Conservation (phyloP, 2,113 vertebrate species). For the Epinephelus fuscoguttatus region DNA sequence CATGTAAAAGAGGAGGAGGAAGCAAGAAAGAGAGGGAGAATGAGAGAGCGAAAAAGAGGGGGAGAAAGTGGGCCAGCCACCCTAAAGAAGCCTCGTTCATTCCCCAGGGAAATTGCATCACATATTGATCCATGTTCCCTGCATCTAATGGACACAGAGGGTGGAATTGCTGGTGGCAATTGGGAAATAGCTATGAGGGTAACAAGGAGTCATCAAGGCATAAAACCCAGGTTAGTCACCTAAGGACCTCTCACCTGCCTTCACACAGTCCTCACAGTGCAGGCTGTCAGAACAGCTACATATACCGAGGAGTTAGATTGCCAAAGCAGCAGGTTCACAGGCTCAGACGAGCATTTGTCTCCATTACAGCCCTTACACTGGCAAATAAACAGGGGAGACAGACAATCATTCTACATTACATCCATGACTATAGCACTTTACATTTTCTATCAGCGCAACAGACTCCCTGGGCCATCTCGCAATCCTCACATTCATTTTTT, state of each 20-base stretch:
- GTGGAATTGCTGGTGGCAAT: constrained; percentile 72
- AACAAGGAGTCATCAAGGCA: constrained; percentile 82
- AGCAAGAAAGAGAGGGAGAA: background rate
- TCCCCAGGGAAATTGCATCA: constrained; percentile 77
- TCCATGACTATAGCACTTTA: constrained; percentile 80
- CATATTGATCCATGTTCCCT: constrained; percentile 75
- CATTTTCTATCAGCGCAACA: constrained; percentile 79
- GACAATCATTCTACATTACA: constrained; percentile 82
- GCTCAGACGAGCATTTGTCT: constrained; percentile 79
- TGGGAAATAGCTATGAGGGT: constrained; percentile 77
- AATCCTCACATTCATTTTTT: constrained; percentile 71
- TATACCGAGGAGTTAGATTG: constrained; percentile 34
- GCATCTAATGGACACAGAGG: constrained; percentile 76
- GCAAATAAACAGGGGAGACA: constrained; percentile 82
- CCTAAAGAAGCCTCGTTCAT: constrained; percentile 60
- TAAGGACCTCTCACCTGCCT: constrained; percentile 73
- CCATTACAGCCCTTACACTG: constrained; percentile 74
- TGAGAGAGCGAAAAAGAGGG: constrained; percentile 15
- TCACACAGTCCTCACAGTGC: constrained; percentile 41
- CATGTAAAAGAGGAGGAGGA: constrained; percentile 6
- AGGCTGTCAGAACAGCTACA: constrained; percentile 6
- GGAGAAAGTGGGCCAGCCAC: constrained; percentile 41
- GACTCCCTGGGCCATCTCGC: constrained; percentile 71
- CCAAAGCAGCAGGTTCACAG: constrained; percentile 56
- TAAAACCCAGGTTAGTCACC: constrained; percentile 74